Evolutionary conservation across 2,888 invertebrate species (phyloP), one percentile per base, ranked within the genome.

Genomic region (Ryuthela nishihirai): DNA sequence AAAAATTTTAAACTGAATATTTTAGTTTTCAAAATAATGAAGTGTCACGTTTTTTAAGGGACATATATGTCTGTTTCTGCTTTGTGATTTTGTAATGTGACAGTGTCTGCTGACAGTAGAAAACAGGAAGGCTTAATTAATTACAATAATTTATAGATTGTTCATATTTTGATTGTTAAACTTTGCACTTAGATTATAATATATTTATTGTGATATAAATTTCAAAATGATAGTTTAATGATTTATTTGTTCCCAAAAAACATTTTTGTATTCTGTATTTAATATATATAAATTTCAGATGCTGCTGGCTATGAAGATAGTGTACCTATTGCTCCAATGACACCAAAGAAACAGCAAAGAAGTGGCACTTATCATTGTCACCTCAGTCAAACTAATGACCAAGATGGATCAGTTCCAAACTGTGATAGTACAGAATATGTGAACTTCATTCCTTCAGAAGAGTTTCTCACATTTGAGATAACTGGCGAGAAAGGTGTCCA

Each of bases 281-380:
- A 29, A 29, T 29, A 29, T 29, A 29, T 39, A 4, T 23, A 10
- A 24, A 34, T 56, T 45, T 44, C 40, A 54, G 54, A 59, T 41
- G 40, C 44, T 29, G 35, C 55, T 7, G 46, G 47, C 24, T 56
- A 40, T 47, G 62, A 54, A 35, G 50, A 46, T 4, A 62, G 59
- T 47, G 58, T 62, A 32, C 71, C 72, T 7, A 72, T 73, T 36
- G 73, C 73, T 12, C 73, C 73, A 15, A 73, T 73, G 73, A 72
- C 72, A 12, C 73, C 67, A 65, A 47, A 67, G 61, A 61, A 68
- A 21, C 59, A 60, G 21, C 63, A 55, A 44, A 49, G 59, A 43
- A 50, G 36, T 29, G 17, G 45, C 17, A 54, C 56, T 20, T 56
- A 44, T 18, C 52, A 49, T 21, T 49, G 54, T 10, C 53, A 58